Conservation (phyloP, 2,888 invertebrate genomes). For the Mythimna vitellina region DNA sequence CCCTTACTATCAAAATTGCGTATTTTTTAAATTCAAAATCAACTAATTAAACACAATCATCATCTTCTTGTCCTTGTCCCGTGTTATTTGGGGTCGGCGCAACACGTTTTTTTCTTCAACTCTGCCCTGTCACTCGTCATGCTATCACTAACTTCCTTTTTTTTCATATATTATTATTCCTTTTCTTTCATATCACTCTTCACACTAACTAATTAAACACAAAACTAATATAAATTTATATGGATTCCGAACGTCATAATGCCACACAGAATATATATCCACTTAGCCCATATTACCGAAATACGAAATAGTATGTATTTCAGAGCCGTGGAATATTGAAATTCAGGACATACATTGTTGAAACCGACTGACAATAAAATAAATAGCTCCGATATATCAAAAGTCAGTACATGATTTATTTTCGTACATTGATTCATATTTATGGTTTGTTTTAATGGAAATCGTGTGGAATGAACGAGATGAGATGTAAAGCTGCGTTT, state of each 20-base stretch:
- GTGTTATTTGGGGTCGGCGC: no score
- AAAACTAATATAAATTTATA: constrained; percentile 17
- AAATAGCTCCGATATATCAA: constrained; percentile 49
- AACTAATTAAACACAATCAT: constrained; percentile 29
- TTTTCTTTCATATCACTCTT: no score
- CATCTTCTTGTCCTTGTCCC: no score
- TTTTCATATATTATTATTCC: no score
- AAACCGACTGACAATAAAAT: constrained; percentile 42
- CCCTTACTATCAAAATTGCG: no score
- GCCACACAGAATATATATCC: constrained; percentile 10
- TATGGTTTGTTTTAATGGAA: constrained; percentile 41
- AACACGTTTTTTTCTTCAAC: no score
- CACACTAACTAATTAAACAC: constrained; percentile 27
- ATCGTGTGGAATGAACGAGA: constrained; percentile 18
- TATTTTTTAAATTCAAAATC: no score
- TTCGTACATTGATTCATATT: constrained; percentile 43
- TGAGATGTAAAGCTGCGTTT: neutral
- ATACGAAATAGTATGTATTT: constrained; percentile 31
- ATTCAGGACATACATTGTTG: constrained; percentile 41
- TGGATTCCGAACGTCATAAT: neutral
- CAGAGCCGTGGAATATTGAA: constrained; percentile 33
- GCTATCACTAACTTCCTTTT: no score
- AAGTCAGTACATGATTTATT: constrained; percentile 48
- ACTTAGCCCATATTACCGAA: constrained; percentile 1
- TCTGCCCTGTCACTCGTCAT: no score